phyloP scores from a whole-genome alignment of 2,113 vertebrate genomes.

The Natator depressus region DNA sequence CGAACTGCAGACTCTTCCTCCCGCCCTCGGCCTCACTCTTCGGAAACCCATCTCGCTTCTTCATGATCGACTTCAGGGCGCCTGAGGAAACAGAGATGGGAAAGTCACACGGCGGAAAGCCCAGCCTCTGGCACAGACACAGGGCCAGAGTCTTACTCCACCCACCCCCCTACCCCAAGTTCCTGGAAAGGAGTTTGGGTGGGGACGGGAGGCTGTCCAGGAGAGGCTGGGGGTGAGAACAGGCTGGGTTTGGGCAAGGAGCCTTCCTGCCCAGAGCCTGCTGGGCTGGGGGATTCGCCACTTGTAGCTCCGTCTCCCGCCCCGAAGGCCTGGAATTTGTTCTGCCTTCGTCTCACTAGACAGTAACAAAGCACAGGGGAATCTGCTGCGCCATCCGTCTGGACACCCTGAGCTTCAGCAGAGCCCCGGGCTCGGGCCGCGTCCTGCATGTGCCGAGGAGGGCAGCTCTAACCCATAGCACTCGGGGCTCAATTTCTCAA shows the following conservation, averaged over 20 bases:
- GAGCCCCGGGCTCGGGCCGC: not conserved
- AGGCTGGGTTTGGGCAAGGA: not conserved
- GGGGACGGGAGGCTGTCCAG: not conserved
- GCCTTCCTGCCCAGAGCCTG: not conserved
- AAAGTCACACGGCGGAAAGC: not conserved
- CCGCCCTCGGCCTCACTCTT: constrained; percentile 72
- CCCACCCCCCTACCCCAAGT: not conserved
- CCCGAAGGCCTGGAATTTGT: not conserved
- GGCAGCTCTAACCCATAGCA: not conserved
- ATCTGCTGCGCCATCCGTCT: not conserved
- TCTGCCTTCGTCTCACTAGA: not conserved
- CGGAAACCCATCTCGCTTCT: constrained; percentile 85
- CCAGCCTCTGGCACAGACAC: not conserved
- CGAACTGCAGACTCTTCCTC: constrained; percentile 95
- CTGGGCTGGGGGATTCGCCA: not conserved
- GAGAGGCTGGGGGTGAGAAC: not conserved
- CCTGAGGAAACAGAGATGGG: constrained; percentile 70
- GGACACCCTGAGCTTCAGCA: not conserved
- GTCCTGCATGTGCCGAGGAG: not conserved
- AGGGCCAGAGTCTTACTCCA: not conserved
- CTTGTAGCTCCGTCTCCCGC: not conserved
- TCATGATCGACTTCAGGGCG: constrained; percentile 96
- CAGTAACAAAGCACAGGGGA: not conserved
- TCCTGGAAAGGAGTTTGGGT: not conserved
- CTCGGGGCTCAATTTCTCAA: not conserved